A percentile compares a stretch with the other conserved stretches of the same genome.
Evolutionary conservation across 2,888 invertebrate genomes (phyloP).

Genomic region (Strigamia transsilvanica): DNA sequence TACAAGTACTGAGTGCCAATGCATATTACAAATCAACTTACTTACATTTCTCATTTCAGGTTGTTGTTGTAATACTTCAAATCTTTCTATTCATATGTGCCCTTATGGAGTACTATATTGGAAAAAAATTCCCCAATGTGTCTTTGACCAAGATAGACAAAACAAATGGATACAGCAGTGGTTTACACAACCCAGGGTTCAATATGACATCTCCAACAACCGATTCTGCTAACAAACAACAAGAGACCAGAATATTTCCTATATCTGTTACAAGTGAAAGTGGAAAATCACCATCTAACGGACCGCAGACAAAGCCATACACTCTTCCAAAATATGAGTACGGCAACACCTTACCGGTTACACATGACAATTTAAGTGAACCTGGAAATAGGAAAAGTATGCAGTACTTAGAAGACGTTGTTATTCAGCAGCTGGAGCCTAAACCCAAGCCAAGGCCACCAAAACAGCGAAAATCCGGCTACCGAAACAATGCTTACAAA

Average conservation of each 20-base stretch:
- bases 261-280: slow-evolving; percentile 4
- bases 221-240: background rate
- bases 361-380: slow-evolving; percentile 3
- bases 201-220: background rate
- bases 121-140: slow-evolving; percentile 4
- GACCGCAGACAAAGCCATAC: background rate
- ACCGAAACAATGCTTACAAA: background rate
- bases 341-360: background rate
- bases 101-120: slow-evolving; percentile 1
- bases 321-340: slow-evolving; percentile 11
- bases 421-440: background rate
- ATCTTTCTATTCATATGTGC: slow-evolving; percentile 48
- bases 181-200: slow-evolving; percentile 25
- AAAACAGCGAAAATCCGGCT: background rate
- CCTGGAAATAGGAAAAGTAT: slow-evolving; percentile 33
- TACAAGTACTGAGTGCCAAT: background rate
- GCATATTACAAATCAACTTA: background rate
- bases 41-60: background rate
- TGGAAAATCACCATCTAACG: background rate
- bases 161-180: slow-evolving; percentile 6
- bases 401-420: slow-evolving; percentile 25
- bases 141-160: background rate
- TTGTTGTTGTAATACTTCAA: slow-evolving; percentile 28
- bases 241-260: background rate
- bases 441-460: background rate